A percentile compares a stretch with the other conserved stretches of the same genome.
These are phyloP conservation scores for Acanthosepion pharaonis DNA, from an alignment of 2,888 invertebrate species.

Conservation along the genomic window DNA sequence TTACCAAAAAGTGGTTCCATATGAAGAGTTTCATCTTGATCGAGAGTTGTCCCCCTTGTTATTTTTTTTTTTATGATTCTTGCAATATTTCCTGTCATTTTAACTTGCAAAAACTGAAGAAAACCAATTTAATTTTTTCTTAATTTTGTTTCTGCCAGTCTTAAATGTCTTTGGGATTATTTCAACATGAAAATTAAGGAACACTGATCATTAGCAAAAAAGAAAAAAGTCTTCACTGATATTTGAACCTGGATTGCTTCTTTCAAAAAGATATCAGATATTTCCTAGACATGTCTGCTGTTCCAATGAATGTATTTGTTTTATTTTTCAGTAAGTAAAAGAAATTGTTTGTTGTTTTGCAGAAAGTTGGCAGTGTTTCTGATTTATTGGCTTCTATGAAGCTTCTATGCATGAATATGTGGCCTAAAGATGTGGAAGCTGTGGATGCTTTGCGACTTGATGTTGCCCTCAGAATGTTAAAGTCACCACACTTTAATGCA, in stretches of 20 bases:
- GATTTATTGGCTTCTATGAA: conserved; percentile 75
- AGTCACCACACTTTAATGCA: conserved; percentile 76
- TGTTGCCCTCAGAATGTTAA: conserved; percentile 76
- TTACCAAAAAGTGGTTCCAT: too few relatives aligned
- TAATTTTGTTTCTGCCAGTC: too few relatives aligned
- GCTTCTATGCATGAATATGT: conserved; percentile 74
- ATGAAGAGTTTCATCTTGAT: too few relatives aligned
- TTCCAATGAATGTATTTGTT: background rate
- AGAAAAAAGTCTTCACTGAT: background rate
- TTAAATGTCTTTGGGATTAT: background rate
- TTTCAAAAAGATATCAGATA: too few relatives aligned
- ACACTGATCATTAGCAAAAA: background rate
- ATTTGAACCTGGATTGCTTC: background rate
- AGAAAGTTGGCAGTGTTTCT: conserved; percentile 74
- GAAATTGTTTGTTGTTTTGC: conserved; percentile 51
- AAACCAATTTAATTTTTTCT: too few relatives aligned
- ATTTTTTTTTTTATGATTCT: too few relatives aligned
- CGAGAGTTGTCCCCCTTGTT: too few relatives aligned
- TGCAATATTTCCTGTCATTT: too few relatives aligned
- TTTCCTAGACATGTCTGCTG: background rate
- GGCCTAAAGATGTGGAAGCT: conserved; percentile 73
- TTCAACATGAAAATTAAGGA: background rate
- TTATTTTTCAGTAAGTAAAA: background rate
- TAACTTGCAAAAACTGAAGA: too few relatives aligned
- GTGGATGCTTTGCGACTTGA: conserved; percentile 74